Base-by-base conservation (phyloP, 2,797 vertebrate species). In the Periophthalmus magnuspinnatus region DNA sequence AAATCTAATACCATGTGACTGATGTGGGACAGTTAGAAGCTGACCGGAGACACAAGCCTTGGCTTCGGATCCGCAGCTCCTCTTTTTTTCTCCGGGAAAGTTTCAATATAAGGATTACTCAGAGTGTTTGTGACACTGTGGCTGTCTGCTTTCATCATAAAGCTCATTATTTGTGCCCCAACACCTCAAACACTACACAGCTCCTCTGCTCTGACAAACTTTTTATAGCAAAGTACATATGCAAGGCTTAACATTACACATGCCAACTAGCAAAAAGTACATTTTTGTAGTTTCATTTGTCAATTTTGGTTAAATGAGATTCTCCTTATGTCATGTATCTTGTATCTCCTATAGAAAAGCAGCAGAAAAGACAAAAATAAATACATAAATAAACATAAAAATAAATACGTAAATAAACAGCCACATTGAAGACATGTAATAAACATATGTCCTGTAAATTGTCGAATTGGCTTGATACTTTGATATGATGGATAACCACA, bases 1-100 rank as follows among this genome's bases (percentile, higher is more conserved):
- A 8, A 67, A 41, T n/a, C 19, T 74, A 70, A 75, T 69, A 48
- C 63, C 59, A 71, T 56, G 16, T 32, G 66, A 82, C 78, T 70
- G 57, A 74, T 82, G 38, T 68, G 38, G 71, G 70, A 79, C 70
- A 75, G 45, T 48, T 63, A 74, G 68, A 70, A 65, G 48, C 67
- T 67, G 68, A 80, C 76, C 67, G 68, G 60, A 81, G 54, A 64
- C 64, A 6, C 7, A 33, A 24, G 34, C 24, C 60, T 82, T 64
- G 38, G 65, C 65, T 56, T 7, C 19, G 54, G 41, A n/a, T 0
- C 54, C 24, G 24, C 24, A 45, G 41, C 65, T 72, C 68, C 71
- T 54, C 71, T 75, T 67, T 36, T n/a, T 60, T 48, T 28, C 72
- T 74, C 67, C 34, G 11, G 47, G 62, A 50, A 65, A 65, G 19